Evolutionary conservation across 2,797 vertebrate genomes (phyloP).

Genomic region (Trichosurus vulpecula): DNA sequence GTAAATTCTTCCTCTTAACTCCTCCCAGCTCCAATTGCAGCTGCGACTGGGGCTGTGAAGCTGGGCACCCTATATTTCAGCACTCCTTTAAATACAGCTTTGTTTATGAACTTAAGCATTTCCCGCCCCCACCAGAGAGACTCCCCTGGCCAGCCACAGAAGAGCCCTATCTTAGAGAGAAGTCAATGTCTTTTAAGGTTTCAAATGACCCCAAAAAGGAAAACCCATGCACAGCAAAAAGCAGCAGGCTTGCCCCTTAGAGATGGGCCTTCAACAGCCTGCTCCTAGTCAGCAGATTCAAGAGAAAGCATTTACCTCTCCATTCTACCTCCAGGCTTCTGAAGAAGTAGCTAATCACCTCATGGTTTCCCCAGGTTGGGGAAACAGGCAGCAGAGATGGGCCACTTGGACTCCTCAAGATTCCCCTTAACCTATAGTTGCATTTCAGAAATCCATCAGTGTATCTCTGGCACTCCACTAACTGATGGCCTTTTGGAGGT

Average conservation of each 20-base stretch:
- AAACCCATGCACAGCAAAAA: constrained; percentile 57
- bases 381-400: background rate
- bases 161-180: constrained; percentile 19
- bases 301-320: background rate
- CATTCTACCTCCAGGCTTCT: constrained; percentile 27
- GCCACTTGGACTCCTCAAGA: background rate
- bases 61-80: background rate
- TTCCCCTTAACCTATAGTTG: constrained; percentile 2
- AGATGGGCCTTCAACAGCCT: constrained; percentile 34
- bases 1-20: constrained; percentile 27
- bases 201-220: constrained; percentile 65
- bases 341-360: constrained; percentile 49
- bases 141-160: constrained; percentile 25
- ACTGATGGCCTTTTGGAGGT: background rate
- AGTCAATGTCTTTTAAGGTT: constrained; percentile 44
- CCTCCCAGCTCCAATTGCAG: background rate
- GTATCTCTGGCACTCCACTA: constrained; percentile 3
- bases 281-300: constrained; percentile 56
- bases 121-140: background rate
- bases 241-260: constrained; percentile 43
- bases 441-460: background rate
- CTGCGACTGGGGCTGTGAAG: background rate
- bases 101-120: background rate
- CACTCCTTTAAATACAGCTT: background rate
- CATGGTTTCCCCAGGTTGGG: constrained; percentile 30